Percentiles rank a stretch among this genome's conserved stretches.
These are phyloP conservation scores for Diplolepis rosae DNA, from an alignment of 2,888 invertebrate species.

Conservation along the genomic window DNA sequence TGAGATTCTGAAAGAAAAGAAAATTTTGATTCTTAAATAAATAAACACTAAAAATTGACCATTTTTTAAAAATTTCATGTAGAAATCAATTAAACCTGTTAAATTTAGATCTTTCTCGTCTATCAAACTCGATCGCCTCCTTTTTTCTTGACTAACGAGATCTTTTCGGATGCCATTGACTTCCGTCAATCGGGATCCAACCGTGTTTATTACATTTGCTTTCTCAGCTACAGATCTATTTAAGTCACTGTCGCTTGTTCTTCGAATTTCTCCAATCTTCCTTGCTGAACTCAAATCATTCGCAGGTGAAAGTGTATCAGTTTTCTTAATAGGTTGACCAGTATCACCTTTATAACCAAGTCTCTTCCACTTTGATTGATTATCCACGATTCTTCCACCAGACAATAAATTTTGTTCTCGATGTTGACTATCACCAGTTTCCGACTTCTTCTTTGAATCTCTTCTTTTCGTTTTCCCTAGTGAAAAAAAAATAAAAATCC, in stretches of 20 bases:
- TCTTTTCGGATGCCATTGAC: constrained; percentile 76
- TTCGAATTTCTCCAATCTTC: constrained; percentile 70
- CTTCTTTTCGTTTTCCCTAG: constrained; percentile 75
- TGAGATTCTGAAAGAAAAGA: constrained; percentile 70
- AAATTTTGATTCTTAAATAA: neutral
- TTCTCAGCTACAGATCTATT: constrained; percentile 58
- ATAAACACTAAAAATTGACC: neutral
- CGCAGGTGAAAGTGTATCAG: constrained; percentile 73
- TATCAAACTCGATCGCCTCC: constrained; percentile 76
- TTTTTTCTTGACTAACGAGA: constrained; percentile 79
- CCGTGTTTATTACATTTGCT: constrained; percentile 55
- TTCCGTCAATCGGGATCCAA: constrained; percentile 68
- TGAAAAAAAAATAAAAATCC: constrained; percentile 40
- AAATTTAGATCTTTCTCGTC: constrained; percentile 71
- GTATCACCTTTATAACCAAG: constrained; percentile 65
- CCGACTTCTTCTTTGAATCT: constrained; percentile 78
- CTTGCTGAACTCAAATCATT: constrained; percentile 73
- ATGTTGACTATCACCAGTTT: constrained; percentile 76
- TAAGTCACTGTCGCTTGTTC: constrained; percentile 76
- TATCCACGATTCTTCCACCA: constrained; percentile 71
- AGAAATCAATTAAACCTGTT: no score
- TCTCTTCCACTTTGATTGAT: constrained; percentile 69
- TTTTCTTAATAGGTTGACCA: constrained; percentile 67
- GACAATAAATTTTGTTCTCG: constrained; percentile 74
- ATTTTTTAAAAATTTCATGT: no score